Conservation (phyloP, 2,113 vertebrate genomes). For the Seriola dumerili region DNA sequence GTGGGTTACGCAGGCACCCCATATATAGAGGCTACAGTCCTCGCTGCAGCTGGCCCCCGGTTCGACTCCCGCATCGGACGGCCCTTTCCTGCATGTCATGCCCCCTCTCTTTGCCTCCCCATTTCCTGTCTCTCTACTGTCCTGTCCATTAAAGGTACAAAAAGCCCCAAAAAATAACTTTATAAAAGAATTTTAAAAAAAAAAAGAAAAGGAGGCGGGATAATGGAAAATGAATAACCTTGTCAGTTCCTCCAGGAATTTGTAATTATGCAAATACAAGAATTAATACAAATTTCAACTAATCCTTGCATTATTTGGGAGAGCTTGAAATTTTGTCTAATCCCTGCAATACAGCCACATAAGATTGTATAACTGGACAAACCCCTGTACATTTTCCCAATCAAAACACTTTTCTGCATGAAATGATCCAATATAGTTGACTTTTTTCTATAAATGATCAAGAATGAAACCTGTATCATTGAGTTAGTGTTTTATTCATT, state of each 20-base stretch:
- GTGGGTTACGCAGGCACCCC: no score
- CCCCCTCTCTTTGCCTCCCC: no score
- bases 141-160: no score
- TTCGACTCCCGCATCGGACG: no score
- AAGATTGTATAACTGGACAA: slow-evolving; percentile 11
- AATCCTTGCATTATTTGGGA: background rate
- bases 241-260: slow-evolving; percentile 1
- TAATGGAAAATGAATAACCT: background rate
- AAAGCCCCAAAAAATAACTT: no score
- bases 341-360: background rate
- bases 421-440: background rate
- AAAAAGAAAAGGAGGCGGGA: background rate
- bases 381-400: background rate
- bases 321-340: slow-evolving; percentile 8
- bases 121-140: no score
- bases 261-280: slow-evolving; percentile 23
- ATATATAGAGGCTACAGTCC: no score
- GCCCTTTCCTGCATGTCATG: no score
- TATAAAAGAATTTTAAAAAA: no score
- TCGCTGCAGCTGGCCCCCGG: no score
- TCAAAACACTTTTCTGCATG: background rate
- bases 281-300: slow-evolving; percentile 24
- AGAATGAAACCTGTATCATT: background rate
- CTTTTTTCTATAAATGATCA: background rate
- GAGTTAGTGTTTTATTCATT: background rate